Base-by-base conservation (phyloP, 2,797 vertebrate species). In the Melanotaenia maccullochi region DNA sequence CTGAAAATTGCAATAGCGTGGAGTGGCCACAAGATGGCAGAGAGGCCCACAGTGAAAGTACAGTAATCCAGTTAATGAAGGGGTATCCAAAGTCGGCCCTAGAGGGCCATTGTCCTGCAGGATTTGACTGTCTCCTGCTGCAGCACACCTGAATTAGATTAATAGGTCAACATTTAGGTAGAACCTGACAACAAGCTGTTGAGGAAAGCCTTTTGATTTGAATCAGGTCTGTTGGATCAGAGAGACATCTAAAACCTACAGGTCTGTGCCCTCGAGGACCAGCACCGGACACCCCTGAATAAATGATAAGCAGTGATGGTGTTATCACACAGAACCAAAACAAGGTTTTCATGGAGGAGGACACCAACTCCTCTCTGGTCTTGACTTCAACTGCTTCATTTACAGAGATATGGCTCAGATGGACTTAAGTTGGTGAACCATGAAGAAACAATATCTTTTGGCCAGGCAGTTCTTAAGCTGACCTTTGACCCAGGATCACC, bases 401-500 rank as follows among this genome's bases (percentile, higher is more conserved):
- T 88, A 65, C 91, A 99, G 98, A 95, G 93, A 85, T 99, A 95
- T 70, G 98, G 97, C 81, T 95, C 95, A 49, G 95, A 97, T 82
- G 98, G 98, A 44, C 93, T 99, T 65, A 97, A 97, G 90, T 83
- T 99, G 86, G 94, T 99, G 84, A 96, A 94, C 82, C 96, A 97
- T 9, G 96, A 98, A 93, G 98, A 99, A 93, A 96, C 96, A 0
- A 52, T 97, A 71, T 99, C 97, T 79, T 97, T 96, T 90, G 95
- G 97, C 68, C 96, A 97, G 90, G 97, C 97, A 62, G 96, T 97
- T 73, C 94, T 99, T 78, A 98, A 99, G 85, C 88, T 99, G 90
- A 99, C 96, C 78, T 99, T 99, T 95, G 97, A 98, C 88, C 96
- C 96, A 20, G 97, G 97, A 89, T 98, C 96, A 85, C 89, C 94